A percentile compares a stretch with the other conserved stretches of the same genome.
phyloP scores from a whole-genome alignment of 2,797 vertebrate genomes.

The Pseudomugil gertrudae region DNA sequence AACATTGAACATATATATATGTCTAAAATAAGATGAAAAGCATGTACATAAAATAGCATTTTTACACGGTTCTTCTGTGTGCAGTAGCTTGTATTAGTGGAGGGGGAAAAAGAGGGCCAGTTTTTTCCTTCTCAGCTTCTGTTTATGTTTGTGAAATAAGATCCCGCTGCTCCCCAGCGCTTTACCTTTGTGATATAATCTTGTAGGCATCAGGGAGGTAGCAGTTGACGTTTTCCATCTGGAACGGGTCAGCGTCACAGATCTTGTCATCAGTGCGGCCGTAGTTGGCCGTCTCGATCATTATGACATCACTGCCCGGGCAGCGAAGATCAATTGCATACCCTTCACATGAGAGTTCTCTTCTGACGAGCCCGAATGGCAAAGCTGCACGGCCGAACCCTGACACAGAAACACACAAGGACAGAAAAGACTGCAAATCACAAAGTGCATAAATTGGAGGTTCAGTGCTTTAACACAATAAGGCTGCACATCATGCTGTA shows the following conservation, averaged over 20 bases:
- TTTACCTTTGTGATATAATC: slow-evolving; percentile 99
- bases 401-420: slow-evolving; percentile 57
- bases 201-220: slow-evolving; percentile 99
- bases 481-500: slow-evolving; percentile 66
- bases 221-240: slow-evolving; percentile 99
- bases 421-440: slow-evolving; percentile 42
- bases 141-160: slow-evolving; percentile 66
- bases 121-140: slow-evolving; percentile 46
- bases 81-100: slow-evolving; percentile 20
- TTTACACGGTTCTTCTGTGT: slow-evolving; percentile 47
- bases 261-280: slow-evolving; percentile 99
- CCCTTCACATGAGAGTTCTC: slow-evolving; percentile 97
- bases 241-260: slow-evolving; percentile 98
- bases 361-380: slow-evolving; percentile 94
- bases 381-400: slow-evolving; percentile 96
- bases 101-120: slow-evolving; percentile 13
- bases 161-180: slow-evolving; percentile 34
- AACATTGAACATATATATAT: background rate
- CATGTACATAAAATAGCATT: slow-evolving; percentile 1
- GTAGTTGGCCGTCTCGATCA: slow-evolving; percentile 99
- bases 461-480: slow-evolving; percentile 53
- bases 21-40: background rate
- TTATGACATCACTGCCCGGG: slow-evolving; percentile 98
- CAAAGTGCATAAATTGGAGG: slow-evolving; percentile 53
- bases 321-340: slow-evolving; percentile 98